Base-by-base conservation (phyloP, 2,797 vertebrate species). In the Notolepis coatsorum region DNA sequence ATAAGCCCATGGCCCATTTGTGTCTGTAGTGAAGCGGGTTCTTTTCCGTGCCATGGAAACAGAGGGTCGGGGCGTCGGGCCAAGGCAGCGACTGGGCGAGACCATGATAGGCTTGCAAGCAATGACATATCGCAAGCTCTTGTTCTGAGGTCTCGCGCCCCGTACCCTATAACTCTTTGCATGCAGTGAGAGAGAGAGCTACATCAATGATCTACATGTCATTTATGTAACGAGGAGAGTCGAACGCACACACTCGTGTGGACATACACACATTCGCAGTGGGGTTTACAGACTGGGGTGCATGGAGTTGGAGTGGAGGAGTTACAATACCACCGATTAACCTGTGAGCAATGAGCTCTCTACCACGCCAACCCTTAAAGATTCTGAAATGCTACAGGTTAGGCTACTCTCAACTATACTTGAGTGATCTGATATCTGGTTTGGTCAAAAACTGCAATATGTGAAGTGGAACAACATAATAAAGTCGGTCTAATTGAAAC, bases 11-110 rank as follows among this genome's bases (percentile, higher is more conserved):
- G 30, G 2, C 2, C 7, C 28, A 30, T 30, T 9, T 39, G 5
- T 13, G n/a, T n/a, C n/a, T n/a, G 21, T 47, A 10, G 23, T 49
- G 47, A 30, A 53, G 45, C 46, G 59, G 77, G 79, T 80, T 86
- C 69, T 82, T 82, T 78, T 76, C 65, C 71, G 65, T 67, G 80
- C 85, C 86, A 82, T 90, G 79, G 86, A 87, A 85, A 90, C 88
- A 75, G 50, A 88, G 74, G 65, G 84, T 65, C 67, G 28, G 79
- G 62, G 41, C 70, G 30, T 75, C 80, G 78, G 83, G 86, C 76
- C 72, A 60, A 52, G 59, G 55, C 68, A 38, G 65, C 63, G 67
- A 71, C 72, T 4, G 42, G 28, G 15, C 33, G 39, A 46, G 17
- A 46, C 41, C 17, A n/a, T 66, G 71, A 90, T 91, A 87, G 89